Evolutionary conservation across 1,140 invertebrate species (phyloP).

Genomic region (Macrocentrus cingulum): DNA sequence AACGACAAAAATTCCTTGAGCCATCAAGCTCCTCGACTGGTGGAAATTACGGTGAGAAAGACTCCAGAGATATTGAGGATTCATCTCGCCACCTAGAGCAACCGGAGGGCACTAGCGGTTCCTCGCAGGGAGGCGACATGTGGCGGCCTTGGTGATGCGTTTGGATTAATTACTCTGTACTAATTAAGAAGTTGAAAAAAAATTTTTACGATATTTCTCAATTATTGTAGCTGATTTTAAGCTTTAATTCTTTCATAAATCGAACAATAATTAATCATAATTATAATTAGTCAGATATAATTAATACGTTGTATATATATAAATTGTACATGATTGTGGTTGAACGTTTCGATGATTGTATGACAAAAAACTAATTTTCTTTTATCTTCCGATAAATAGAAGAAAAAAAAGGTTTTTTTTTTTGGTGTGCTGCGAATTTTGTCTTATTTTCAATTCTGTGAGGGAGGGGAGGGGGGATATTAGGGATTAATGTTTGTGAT

Average conservation of each 20-base stretch:
- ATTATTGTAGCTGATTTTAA: not conserved
- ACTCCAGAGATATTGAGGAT: constrained; percentile 39
- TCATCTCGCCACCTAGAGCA: constrained; percentile 32
- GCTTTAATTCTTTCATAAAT: constrained; percentile 1
- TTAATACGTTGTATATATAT: no score
- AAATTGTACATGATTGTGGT: no score
- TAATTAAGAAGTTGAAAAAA: not conserved
- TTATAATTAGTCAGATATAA: not conserved
- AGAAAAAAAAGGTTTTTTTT: no score
- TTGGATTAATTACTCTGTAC: not conserved
- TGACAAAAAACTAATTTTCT: not conserved
- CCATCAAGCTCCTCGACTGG: constrained; percentile 35
- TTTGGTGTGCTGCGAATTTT: constrained; percentile 14
- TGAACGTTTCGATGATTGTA: constrained; percentile 4
- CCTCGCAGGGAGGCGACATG: constrained; percentile 53
- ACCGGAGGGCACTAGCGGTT: constrained; percentile 41
- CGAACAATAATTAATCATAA: not conserved
- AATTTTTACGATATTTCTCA: not conserved
- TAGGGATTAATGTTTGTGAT: constrained; percentile 50
- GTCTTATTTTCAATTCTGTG: no score
- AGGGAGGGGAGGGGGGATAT: no score
- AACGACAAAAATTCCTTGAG: constrained; percentile 46
- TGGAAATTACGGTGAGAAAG: constrained; percentile 29
- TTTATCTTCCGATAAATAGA: no score
- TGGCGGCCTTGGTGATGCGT: constrained; percentile 58